phyloP scores from a whole-genome alignment of 2,113 vertebrate genomes.

The Pardalotus punctatus region DNA sequence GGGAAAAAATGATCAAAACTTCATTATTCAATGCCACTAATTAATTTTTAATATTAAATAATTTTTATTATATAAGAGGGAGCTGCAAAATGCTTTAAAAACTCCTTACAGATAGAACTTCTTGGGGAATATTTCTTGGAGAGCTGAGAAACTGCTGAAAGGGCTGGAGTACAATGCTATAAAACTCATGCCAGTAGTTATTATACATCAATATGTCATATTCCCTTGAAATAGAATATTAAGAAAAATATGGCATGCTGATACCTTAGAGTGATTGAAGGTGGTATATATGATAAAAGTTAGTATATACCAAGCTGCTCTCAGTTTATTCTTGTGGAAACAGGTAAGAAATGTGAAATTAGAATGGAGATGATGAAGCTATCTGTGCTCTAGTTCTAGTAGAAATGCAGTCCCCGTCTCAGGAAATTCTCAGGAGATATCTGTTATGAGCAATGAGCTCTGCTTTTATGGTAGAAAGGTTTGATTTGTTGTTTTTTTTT shows the following conservation, averaged over 20 bases:
- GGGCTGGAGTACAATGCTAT: background rate
- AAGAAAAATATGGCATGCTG: background rate
- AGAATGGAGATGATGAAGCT: background rate
- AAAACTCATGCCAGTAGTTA: background rate
- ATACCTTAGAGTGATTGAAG: background rate
- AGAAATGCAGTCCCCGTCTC: background rate
- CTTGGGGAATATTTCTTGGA: background rate
- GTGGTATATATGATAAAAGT: background rate
- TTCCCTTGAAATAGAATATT: background rate
- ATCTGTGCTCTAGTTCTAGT: background rate
- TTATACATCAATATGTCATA: background rate
- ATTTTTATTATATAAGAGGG: background rate
- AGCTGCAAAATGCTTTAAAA: background rate
- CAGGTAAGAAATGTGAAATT: background rate
- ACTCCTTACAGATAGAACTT: background rate
- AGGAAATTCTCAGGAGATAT: background rate
- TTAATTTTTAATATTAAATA: background rate
- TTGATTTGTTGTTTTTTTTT: background rate
- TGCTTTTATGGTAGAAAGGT: background rate
- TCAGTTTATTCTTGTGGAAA: background rate
- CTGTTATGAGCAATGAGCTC: accelerated
- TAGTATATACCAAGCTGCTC: background rate
- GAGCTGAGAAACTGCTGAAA: background rate
- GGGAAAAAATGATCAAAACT: background rate
- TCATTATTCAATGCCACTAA: background rate